Evolutionary conservation across 1,140 invertebrate species (phyloP).

Genomic region (Caerostris darwini): DNA sequence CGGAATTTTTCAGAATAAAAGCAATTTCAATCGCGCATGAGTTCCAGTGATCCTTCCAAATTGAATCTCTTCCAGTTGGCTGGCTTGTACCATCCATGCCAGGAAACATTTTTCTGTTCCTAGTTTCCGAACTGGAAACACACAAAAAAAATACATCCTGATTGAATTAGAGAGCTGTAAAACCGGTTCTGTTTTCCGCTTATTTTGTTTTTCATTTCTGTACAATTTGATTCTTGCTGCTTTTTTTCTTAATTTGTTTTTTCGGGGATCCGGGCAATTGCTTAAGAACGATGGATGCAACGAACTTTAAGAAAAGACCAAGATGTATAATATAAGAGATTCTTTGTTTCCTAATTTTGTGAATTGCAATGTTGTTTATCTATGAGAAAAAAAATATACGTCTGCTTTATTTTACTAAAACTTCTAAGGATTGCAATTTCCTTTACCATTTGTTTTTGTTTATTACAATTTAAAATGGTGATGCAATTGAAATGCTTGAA

Average conservation of each 20-base stretch:
- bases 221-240: not conserved
- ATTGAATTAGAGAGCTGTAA: constrained; percentile 60
- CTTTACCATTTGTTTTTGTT: too few relatives aligned
- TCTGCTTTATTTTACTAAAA: too few relatives aligned
- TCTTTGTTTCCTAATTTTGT: not conserved
- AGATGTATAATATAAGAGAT: not conserved
- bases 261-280: not conserved
- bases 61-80: constrained; percentile 51
- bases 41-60: constrained; percentile 41
- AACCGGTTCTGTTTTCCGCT: constrained; percentile 46
- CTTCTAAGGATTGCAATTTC: too few relatives aligned
- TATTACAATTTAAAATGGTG: too few relatives aligned
- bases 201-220: constrained; percentile 32
- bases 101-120: constrained; percentile 46
- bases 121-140: not conserved
- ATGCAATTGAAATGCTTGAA: too few relatives aligned
- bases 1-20: constrained; percentile 40
- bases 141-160: not conserved
- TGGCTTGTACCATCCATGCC: constrained; percentile 25
- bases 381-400: too few relatives aligned
- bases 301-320: not conserved
- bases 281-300: not conserved
- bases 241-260: constrained; percentile 21
- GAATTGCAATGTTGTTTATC: not conserved
- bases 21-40: constrained; percentile 54